phyloP scores from a whole-genome alignment of 2,888 invertebrate genomes.

The Serripes groenlandicus region DNA sequence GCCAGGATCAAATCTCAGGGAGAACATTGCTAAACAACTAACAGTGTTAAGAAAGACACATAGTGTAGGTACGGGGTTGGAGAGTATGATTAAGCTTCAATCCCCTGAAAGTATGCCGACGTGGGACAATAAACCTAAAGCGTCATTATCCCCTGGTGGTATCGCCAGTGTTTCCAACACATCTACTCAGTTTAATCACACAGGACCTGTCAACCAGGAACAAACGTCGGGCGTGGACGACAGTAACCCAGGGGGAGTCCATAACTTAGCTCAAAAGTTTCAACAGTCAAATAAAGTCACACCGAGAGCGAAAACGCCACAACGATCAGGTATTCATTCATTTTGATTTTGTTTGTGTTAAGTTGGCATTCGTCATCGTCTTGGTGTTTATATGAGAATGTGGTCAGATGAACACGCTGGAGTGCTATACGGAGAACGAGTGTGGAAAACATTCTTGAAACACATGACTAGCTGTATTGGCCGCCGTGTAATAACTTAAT shows the following conservation, averaged over 20 bases:
- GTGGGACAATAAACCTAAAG: neutral
- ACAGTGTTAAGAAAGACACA: constrained; percentile 2
- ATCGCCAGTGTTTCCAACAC: neutral
- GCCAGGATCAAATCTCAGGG: neutral
- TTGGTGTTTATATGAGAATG: too few relatives aligned
- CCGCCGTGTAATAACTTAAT: too few relatives aligned
- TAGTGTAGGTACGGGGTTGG: neutral
- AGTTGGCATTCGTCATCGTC: too few relatives aligned
- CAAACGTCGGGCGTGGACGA: constrained; percentile 37
- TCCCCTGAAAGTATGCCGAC: neutral
- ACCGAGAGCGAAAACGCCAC: neutral
- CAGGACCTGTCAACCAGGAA: neutral
- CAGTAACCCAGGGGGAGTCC: constrained; percentile 47
- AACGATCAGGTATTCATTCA: neutral
- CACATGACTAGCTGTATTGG: too few relatives aligned
- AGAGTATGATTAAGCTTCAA: neutral
- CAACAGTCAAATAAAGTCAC: constrained; percentile 19
- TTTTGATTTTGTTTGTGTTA: neutral
- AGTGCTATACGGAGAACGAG: too few relatives aligned
- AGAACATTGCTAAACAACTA: neutral
- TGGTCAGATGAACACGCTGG: too few relatives aligned
- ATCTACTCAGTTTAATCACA: neutral
- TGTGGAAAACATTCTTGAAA: neutral
- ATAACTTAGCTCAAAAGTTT: constrained; percentile 38
- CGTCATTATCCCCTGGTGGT: neutral